phyloP scores from a whole-genome alignment of 2,888 invertebrate genomes.

The Lapara coniferarum region DNA sequence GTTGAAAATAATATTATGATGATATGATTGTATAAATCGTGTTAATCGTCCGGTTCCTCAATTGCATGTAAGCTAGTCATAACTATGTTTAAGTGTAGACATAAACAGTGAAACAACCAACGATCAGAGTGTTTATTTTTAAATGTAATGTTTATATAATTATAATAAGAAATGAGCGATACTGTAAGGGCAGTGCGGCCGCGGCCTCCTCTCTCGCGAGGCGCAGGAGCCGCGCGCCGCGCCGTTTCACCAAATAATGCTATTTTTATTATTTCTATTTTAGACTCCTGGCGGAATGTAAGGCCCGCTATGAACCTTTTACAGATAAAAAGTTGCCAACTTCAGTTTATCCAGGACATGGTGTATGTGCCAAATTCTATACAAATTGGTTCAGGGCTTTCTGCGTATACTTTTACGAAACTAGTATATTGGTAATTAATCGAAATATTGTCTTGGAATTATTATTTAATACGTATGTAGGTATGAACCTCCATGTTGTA shows the following conservation, averaged over 20 bases:
- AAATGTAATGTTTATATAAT: slow-evolving; percentile 52
- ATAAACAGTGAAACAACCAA: slow-evolving; percentile 32
- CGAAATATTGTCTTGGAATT: too few relatives aligned
- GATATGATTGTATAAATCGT: slow-evolving; percentile 18
- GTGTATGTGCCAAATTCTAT: too few relatives aligned
- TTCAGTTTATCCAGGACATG: too few relatives aligned
- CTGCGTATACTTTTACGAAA: too few relatives aligned
- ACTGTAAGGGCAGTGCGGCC: slow-evolving; percentile 28
- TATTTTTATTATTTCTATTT: too few relatives aligned
- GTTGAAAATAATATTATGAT: background rate
- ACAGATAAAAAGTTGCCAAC: too few relatives aligned
- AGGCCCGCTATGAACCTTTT: too few relatives aligned
- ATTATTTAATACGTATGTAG: too few relatives aligned
- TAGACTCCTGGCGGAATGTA: too few relatives aligned
- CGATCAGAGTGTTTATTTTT: slow-evolving; percentile 64
- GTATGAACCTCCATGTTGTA: too few relatives aligned
- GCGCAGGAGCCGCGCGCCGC: background rate
- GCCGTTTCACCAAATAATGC: background rate
- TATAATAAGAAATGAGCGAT: slow-evolving; percentile 13
- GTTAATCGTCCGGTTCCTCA: slow-evolving; percentile 23
- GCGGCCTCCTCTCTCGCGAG: background rate
- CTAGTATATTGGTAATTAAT: too few relatives aligned
- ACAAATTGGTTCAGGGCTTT: too few relatives aligned
- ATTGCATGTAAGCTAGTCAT: slow-evolving; percentile 31
- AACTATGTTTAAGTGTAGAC: slow-evolving; percentile 36